These are phyloP conservation scores for Cynodonichthys magdalenae DNA, from an alignment of 2,797 vertebrate genomes.

Conservation along the genomic window DNA sequence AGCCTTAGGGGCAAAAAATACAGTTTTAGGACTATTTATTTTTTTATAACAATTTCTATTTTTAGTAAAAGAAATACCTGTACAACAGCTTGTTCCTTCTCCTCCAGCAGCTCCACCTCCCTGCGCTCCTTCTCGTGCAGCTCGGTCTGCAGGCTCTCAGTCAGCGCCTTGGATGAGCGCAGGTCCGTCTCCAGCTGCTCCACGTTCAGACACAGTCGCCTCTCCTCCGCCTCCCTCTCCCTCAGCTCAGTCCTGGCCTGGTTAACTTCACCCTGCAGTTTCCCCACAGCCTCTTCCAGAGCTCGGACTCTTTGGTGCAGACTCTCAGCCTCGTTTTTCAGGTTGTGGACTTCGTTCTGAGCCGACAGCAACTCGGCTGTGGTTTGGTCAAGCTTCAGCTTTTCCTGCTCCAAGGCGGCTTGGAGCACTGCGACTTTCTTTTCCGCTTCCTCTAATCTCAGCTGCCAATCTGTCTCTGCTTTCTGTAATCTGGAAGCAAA, in stretches of 20 bases:
- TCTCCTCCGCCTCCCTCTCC: slow-evolving; percentile 85
- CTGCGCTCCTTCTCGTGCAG: slow-evolving; percentile 87
- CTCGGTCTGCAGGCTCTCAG: slow-evolving; percentile 84
- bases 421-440: slow-evolving; percentile 74
- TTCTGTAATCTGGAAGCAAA: slow-evolving; percentile 81
- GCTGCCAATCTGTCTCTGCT: slow-evolving; percentile 77
- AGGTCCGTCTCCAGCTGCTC: slow-evolving; percentile 92
- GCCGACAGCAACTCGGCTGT: slow-evolving; percentile 71
- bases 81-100: slow-evolving; percentile 88
- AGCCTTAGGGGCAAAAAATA: slow-evolving; percentile 71
- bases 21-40: background rate
- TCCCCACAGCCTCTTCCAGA: slow-evolving; percentile 83
- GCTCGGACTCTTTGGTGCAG: slow-evolving; percentile 75
- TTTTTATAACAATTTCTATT: background rate
- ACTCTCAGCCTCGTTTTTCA: slow-evolving; percentile 79
- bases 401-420: slow-evolving; percentile 80
- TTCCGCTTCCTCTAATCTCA: slow-evolving; percentile 74
- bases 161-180: slow-evolving; percentile 86
- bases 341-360: slow-evolving; percentile 65
- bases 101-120: slow-evolving; percentile 87
- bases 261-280: slow-evolving; percentile 77
- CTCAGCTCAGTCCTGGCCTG: slow-evolving; percentile 76
- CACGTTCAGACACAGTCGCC: slow-evolving; percentile 82
- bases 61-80: slow-evolving; percentile 62
- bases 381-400: slow-evolving; percentile 68